Percentiles rank a stretch among this genome's conserved stretches.
phyloP scores from a whole-genome alignment of 1,140 invertebrate species.

The Eubasilissa regina region DNA sequence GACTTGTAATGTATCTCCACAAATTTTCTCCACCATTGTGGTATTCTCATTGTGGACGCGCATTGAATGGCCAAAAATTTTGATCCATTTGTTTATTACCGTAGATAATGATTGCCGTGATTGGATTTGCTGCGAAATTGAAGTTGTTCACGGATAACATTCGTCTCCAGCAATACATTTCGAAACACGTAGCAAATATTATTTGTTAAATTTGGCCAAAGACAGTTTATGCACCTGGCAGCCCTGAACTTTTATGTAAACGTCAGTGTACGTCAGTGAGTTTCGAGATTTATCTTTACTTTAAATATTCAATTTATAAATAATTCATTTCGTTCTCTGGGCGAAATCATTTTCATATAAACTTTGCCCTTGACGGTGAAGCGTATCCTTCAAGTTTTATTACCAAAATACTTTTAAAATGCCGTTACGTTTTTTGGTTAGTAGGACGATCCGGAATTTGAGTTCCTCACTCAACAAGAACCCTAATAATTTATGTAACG shows the following conservation, averaged over 20 bases:
- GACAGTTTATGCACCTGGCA: constrained; percentile 14
- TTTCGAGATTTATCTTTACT: background rate
- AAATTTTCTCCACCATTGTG: too few relatives aligned
- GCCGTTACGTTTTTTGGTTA: constrained; percentile 39
- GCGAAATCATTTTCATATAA: background rate
- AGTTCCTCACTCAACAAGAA: constrained; percentile 5
- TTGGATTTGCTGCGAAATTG: too few relatives aligned
- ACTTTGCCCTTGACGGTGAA: background rate
- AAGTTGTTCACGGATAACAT: too few relatives aligned
- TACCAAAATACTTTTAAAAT: constrained; percentile 15
- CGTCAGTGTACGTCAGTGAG: constrained; percentile 14
- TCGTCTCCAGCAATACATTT: too few relatives aligned
- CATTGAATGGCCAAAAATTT: too few relatives aligned
- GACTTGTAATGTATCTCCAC: too few relatives aligned
- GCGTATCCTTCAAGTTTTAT: background rate
- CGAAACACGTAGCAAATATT: too few relatives aligned
- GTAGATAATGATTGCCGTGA: too few relatives aligned
- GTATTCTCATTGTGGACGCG: too few relatives aligned
- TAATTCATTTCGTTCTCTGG: constrained; percentile 27
- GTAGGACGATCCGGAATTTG: constrained; percentile 24
- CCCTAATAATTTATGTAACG: constrained; percentile 39
- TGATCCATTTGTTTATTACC: too few relatives aligned
- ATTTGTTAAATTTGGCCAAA: background rate
- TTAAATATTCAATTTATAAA: constrained; percentile 21
- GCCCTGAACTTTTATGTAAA: constrained; percentile 24